Base-by-base conservation (phyloP, 1,140 invertebrate genomes). In the Spodoptera frugiperda region DNA sequence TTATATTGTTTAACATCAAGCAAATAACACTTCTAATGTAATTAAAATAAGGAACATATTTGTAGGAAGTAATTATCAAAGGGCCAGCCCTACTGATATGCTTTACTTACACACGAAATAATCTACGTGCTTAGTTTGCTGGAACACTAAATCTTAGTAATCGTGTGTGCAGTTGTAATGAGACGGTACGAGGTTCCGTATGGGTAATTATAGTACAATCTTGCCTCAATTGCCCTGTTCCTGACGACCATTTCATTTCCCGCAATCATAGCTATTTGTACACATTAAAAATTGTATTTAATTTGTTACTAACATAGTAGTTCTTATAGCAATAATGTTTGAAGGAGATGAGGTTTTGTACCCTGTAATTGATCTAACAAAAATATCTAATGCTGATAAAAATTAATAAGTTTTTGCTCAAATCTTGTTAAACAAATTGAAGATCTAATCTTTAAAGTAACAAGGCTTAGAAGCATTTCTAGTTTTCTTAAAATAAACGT, bases 81-180 rank as follows among this genome's bases (percentile, higher is more conserved):
- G 10, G 14, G 21, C 15, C 30, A 71, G 33, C 68, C 51, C 68
- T 71, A 71, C 49, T 2, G 9, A 55, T 55, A n/a, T 71, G 51
- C 33, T 71, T 71, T 55, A 70, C 25, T 70, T 54, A 71, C 49
- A 71, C 30, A 55, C 68, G 53, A 71, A 71, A 71, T 71, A 71
- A 55, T 71, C 68, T 71, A 71, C 68, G 68, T 71, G 68, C 44
- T 72, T 48, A 59, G 49, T 53, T 77, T 30, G 49, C 12, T 46
- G 67, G 49, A 51, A 33, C 33, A 63, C 33, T 78, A 71, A 78
- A 78, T 78, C 68, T 72, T 68, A 57, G 77, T 78, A 78, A 78
- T 74, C 71, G 49, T 54, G 68, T 46, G 63, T 78, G 77, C 53
- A 70, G 65, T 55, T 44, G 68, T 71, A 71, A 71, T 71, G 68